A percentile compares a stretch with the other conserved stretches of the same genome.
phyloP scores from a whole-genome alignment of 2,888 invertebrate genomes.

The Phania funesta region DNA sequence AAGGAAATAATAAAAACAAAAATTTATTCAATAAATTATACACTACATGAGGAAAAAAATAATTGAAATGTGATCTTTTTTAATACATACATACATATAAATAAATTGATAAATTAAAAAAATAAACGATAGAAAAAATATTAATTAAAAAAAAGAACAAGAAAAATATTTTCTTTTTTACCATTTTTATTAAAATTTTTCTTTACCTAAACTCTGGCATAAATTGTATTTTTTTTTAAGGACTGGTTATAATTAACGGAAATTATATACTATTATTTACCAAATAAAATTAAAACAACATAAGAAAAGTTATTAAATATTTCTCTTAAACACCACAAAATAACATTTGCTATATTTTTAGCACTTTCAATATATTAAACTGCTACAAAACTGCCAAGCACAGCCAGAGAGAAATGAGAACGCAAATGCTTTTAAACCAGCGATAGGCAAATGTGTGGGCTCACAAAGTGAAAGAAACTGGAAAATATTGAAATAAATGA shows the following conservation, averaged over 20 bases:
- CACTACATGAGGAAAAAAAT: slow-evolving; percentile 68
- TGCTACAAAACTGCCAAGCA: too few species aligned
- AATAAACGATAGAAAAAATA: slow-evolving; percentile 60
- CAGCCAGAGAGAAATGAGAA: too few species aligned
- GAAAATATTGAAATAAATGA: too few species aligned
- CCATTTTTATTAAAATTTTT: background rate
- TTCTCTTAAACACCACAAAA: background rate
- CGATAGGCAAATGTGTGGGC: too few species aligned
- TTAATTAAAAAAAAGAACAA: background rate
- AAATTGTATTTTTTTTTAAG: slow-evolving; percentile 76
- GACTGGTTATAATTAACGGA: slow-evolving; percentile 80
- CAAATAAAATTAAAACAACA: background rate
- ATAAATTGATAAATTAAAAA: slow-evolving; percentile 65
- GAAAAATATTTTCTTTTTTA: background rate
- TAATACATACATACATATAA: slow-evolving; percentile 71
- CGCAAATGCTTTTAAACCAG: too few species aligned
- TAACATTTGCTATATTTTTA: background rate
- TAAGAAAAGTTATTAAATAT: background rate
- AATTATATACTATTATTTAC: slow-evolving; percentile 67
- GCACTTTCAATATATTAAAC: too few species aligned
- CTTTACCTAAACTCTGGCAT: slow-evolving; percentile 35
- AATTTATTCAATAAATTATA: slow-evolving; percentile 52
- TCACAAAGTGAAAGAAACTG: too few species aligned
- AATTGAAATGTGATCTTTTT: slow-evolving; percentile 79
- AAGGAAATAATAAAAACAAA: slow-evolving; percentile 40